Evolutionary conservation across 2,797 vertebrate species (phyloP).

Genomic region (Cyclopterus lumpus): DNA sequence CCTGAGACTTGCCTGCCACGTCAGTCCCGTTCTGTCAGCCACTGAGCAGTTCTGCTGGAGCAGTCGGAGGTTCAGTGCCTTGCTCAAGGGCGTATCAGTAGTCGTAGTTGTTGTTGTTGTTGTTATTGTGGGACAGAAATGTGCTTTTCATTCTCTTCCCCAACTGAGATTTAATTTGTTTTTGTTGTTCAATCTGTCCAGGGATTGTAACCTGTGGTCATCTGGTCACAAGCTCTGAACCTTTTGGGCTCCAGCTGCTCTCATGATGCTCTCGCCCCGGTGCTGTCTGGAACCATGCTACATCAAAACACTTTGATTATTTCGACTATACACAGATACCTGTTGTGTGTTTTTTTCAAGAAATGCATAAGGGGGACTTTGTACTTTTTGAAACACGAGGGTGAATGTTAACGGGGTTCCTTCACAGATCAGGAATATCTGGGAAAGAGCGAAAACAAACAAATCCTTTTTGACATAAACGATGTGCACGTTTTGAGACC

Average conservation of each 20-base stretch:
- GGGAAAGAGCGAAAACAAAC: background rate
- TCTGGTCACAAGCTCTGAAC: slow-evolving; percentile 60
- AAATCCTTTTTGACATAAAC: background rate
- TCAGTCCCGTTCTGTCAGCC: slow-evolving; percentile 43
- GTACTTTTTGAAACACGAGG: slow-evolving; percentile 29
- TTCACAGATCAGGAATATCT: slow-evolving; percentile 4
- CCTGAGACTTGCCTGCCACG: slow-evolving; percentile 39
- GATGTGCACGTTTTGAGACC: background rate
- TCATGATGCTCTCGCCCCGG: slow-evolving; percentile 69
- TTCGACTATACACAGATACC: slow-evolving; percentile 19
- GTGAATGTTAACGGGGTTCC: slow-evolving; percentile 16
- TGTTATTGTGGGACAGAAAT: slow-evolving; percentile 51
- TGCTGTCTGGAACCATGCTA: slow-evolving; percentile 76
- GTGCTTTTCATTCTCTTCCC: slow-evolving; percentile 51
- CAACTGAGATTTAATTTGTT: slow-evolving; percentile 13
- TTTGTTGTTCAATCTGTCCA: slow-evolving; percentile 37
- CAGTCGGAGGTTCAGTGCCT: slow-evolving; percentile 75
- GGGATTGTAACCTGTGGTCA: slow-evolving; percentile 69
- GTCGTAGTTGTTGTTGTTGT: slow-evolving; percentile 36
- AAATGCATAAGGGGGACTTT: slow-evolving; percentile 52
- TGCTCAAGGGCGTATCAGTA: slow-evolving; percentile 72
- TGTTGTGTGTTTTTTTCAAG: slow-evolving; percentile 7
- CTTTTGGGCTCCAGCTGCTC: slow-evolving; percentile 63
- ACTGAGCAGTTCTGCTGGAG: slow-evolving; percentile 56
- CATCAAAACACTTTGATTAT: slow-evolving; percentile 37